A percentile compares a stretch with the other conserved stretches of the same genome.
These are phyloP conservation scores for Lutraria rhynchaena DNA, from an alignment of 1,140 invertebrate genomes.

Conservation along the genomic window DNA sequence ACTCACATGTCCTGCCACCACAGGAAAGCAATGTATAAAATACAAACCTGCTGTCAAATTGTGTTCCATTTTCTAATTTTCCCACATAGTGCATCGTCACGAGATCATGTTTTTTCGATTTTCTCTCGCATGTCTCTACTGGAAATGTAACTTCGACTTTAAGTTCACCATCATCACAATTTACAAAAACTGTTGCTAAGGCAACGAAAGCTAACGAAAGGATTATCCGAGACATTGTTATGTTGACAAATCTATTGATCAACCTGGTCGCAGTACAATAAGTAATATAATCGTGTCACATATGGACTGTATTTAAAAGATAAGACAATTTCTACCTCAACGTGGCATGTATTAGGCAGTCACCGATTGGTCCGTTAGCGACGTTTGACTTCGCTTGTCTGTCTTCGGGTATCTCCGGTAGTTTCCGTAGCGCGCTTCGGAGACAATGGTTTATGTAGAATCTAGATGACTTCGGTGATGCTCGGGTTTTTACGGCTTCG, in stretches of 20 bases:
- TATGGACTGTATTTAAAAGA: constrained; percentile 34
- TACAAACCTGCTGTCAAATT: constrained; percentile 54
- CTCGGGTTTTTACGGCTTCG: no score
- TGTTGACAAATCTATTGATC: not conserved
- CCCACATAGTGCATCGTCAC: constrained; percentile 55
- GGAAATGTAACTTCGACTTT: constrained; percentile 39
- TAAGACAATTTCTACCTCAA: constrained; percentile 9
- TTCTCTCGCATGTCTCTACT: constrained; percentile 40
- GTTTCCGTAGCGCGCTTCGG: no score
- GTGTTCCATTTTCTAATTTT: constrained; percentile 34
- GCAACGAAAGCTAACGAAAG: not conserved
- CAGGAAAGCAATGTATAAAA: no score
- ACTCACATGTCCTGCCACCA: no score
- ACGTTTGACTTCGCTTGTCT: not conserved
- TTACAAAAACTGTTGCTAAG: constrained; percentile 3
- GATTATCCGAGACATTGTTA: not conserved
- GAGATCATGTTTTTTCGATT: constrained; percentile 41
- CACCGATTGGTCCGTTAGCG: constrained; percentile 9
- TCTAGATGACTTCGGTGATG: no score
- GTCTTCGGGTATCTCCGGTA: constrained; percentile 1
- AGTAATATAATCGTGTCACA: not conserved
- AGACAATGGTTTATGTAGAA: no score
- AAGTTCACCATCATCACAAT: constrained; percentile 39
- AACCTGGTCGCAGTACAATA: not conserved
- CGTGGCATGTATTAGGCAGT: constrained; percentile 34